Conservation (phyloP, 2,888 invertebrate species). For the Amiota communis region DNA sequence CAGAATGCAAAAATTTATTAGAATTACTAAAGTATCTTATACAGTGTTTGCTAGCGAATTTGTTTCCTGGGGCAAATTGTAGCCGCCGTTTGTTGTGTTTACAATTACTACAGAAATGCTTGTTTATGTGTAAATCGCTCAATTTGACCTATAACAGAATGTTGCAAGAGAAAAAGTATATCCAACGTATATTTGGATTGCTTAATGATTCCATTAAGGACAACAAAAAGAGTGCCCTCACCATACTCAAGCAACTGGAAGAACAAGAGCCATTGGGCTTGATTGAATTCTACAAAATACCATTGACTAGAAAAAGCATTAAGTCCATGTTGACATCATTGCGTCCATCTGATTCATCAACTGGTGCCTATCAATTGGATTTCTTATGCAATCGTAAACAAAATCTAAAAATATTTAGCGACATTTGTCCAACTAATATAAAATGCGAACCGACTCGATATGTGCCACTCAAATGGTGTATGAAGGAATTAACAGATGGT, state of each 20-base stretch:
- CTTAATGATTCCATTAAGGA: constrained; percentile 85
- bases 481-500: constrained; percentile 56
- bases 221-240: constrained; percentile 81
- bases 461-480: constrained; percentile 61
- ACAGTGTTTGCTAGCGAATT: constrained; percentile 74
- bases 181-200: constrained; percentile 70
- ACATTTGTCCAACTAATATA: too few relatives aligned
- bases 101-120: constrained; percentile 74
- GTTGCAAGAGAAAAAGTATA: constrained; percentile 51
- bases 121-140: constrained; percentile 51
- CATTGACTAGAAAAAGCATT: too few relatives aligned
- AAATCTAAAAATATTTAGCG: too few relatives aligned
- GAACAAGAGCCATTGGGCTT: constrained; percentile 33
- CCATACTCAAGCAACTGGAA: constrained; percentile 74
- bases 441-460: constrained; percentile 46
- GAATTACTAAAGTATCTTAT: constrained; percentile 75
- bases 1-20: constrained; percentile 25
- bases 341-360: constrained; percentile 83
- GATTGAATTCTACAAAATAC: too few relatives aligned
- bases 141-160: constrained; percentile 66
- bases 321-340: constrained; percentile 72
- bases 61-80: constrained; percentile 78
- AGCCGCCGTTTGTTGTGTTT: constrained; percentile 77
- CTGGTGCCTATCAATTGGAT: constrained; percentile 81
- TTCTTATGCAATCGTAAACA: constrained; percentile 62